Evolutionary conservation across 2,888 invertebrate species (phyloP).

Genomic region (Loripinus fragilis): DNA sequence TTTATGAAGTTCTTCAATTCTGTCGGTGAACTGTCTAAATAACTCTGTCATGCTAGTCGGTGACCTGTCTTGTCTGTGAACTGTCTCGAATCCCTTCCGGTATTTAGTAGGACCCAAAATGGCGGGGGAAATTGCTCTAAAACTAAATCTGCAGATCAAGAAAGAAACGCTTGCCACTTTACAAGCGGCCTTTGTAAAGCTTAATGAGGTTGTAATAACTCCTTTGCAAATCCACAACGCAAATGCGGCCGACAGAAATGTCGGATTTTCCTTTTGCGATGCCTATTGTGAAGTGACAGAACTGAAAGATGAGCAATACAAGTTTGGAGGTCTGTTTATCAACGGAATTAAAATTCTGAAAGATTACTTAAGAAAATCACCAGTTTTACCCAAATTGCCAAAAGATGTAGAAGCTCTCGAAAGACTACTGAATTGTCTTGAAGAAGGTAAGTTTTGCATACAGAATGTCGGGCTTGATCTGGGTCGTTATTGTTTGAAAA

Average conservation of each 20-base stretch:
- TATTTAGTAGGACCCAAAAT: too few relatives aligned
- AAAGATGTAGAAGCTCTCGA: not conserved
- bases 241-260: slow-evolving; percentile 1
- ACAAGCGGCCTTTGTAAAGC: not conserved
- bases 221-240: not conserved
- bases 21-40: too few relatives aligned
- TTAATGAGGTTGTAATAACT: not conserved
- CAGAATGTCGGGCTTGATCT: too few relatives aligned
- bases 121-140: too few relatives aligned
- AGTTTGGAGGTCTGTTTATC: not conserved
- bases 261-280: not conserved
- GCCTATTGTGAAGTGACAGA: not conserved
- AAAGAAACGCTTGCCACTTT: not conserved
- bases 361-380: not conserved
- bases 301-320: not conserved
- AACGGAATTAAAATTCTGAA: slow-evolving; percentile 1
- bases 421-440: not conserved
- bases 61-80: too few relatives aligned
- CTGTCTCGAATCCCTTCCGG: too few relatives aligned
- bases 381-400: not conserved
- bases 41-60: too few relatives aligned
- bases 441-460: not conserved
- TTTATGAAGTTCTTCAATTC: too few relatives aligned
- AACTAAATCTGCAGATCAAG: too few relatives aligned
- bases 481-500: too few relatives aligned